phyloP scores from a whole-genome alignment of 2,888 invertebrate genomes.

The Caenorhabditis uteleia region DNA sequence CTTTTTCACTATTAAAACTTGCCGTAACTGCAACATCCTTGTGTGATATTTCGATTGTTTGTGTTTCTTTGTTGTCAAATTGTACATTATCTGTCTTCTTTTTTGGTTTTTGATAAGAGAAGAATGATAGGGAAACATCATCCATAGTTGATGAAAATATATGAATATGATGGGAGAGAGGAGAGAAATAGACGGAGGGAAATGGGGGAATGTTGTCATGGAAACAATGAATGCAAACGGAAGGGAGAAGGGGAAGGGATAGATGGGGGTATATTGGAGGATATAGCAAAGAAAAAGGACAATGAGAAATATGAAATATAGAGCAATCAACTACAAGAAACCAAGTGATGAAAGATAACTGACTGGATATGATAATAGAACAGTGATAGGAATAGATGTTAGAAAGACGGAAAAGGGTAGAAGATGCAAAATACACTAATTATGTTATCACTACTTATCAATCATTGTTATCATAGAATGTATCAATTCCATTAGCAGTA shows the following conservation, averaged over 20 bases:
- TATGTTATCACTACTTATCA: too few species aligned
- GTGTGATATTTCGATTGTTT: constrained; percentile 12
- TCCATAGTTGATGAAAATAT: constrained; percentile 17
- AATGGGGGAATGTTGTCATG: too few species aligned
- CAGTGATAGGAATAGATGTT: too few species aligned
- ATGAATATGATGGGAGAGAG: not conserved
- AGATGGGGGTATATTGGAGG: too few species aligned
- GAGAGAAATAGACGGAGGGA: constrained; percentile 1
- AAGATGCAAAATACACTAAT: too few species aligned
- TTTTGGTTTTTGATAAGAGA: constrained; percentile 16
- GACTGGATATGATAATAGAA: too few species aligned
- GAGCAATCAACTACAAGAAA: too few species aligned
- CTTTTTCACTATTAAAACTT: constrained; percentile 11
- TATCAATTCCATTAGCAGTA: constrained; percentile 22
- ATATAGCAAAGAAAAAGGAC: too few species aligned
- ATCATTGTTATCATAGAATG: constrained; percentile 3
- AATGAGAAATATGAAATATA: too few species aligned
- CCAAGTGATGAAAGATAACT: too few species aligned
- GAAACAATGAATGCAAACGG: too few species aligned
- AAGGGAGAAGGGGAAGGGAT: too few species aligned
- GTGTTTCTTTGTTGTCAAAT: constrained; percentile 10
- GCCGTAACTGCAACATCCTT: constrained; percentile 12
- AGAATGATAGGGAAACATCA: constrained; percentile 16
- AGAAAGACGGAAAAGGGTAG: not conserved
- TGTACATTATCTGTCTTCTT: not conserved